Percentiles rank a stretch among this genome's conserved stretches.
phyloP scores from a whole-genome alignment of 2,797 vertebrate genomes.

The Dallia pectoralis region DNA sequence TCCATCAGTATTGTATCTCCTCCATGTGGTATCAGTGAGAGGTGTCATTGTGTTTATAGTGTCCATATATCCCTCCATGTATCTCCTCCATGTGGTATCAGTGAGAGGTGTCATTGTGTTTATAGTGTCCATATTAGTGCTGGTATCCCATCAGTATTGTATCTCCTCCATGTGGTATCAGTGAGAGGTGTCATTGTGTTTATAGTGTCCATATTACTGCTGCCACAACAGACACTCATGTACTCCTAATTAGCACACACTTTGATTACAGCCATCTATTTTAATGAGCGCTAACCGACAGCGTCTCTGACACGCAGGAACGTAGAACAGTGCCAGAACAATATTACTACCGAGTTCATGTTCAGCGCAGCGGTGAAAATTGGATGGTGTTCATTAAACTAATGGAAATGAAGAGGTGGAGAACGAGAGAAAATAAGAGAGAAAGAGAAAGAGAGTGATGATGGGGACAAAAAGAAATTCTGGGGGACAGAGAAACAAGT shows the following conservation, averaged over 20 bases:
- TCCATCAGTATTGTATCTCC: too few relatives aligned
- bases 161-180: too few relatives aligned
- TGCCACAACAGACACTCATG: conserved; percentile 48
- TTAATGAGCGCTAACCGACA: conserved; percentile 71
- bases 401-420: conserved; percentile 73
- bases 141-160: too few relatives aligned
- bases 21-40: too few relatives aligned
- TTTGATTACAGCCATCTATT: conserved; percentile 78
- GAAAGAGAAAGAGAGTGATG: conserved; percentile 32
- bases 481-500: conserved; percentile 61
- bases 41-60: too few relatives aligned
- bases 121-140: too few relatives aligned
- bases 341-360: conserved; percentile 46
- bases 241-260: conserved; percentile 71
- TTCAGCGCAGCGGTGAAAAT: conserved; percentile 63
- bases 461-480: conserved; percentile 58
- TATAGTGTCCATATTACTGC: too few relatives aligned
- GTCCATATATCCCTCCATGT: too few relatives aligned
- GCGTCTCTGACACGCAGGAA: neutral
- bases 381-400: conserved; percentile 76
- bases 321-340: conserved; percentile 39
- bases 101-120: too few relatives aligned
- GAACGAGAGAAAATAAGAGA: conserved; percentile 20
- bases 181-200: too few relatives aligned
- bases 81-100: too few relatives aligned